Base-by-base conservation (phyloP, 2,113 vertebrate species). In the Pteropus alecto region DNA sequence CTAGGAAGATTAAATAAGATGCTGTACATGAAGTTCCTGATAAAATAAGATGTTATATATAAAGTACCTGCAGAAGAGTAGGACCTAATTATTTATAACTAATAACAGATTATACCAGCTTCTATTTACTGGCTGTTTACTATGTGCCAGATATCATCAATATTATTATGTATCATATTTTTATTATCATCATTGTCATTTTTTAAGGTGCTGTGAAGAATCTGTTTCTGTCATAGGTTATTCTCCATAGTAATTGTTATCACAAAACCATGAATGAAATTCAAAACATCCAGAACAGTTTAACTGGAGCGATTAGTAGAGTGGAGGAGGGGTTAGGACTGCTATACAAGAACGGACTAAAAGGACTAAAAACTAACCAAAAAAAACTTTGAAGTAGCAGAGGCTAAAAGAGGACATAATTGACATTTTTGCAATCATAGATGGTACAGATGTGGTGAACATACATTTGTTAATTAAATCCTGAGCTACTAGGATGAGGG, bases 381-480 rank as follows among this genome's bases (percentile, higher is more conserved):
- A 90, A 51, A 93, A 76, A 33, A 61, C 13, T 93, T 83, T 54
- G 12, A 24, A 82, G 18, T 58, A 87, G 51, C 35, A 87, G 24
- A 93, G 28, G 14, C 43, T 88, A 43, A 85, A 90, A 85, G 58
- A 87, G n/a, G 7, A 38, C 14, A 65, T 96, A 71, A 82, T 56
- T 92, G 56, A 89, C 61, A 87, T 92, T 58, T 86, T 33, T 58
- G 86, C 79, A 93, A 92, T 86, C 73, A 93, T 70, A 93, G 91
- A 76, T 79, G 21, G 56, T 83, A 8, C 65, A 92, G 77, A 91
- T 76, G 93, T 22, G 35, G 43, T 28, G 54, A 94, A 78, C 58
- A 70, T n/a, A 24, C 12, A 43, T 86, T 94, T 96, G 58, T 93
- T 96, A 86, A 95, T 92, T 95, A 97, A 93, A 95, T 89, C 21